phyloP scores from a whole-genome alignment of 2,113 vertebrate genomes.

The Pygoscelis adeliae region DNA sequence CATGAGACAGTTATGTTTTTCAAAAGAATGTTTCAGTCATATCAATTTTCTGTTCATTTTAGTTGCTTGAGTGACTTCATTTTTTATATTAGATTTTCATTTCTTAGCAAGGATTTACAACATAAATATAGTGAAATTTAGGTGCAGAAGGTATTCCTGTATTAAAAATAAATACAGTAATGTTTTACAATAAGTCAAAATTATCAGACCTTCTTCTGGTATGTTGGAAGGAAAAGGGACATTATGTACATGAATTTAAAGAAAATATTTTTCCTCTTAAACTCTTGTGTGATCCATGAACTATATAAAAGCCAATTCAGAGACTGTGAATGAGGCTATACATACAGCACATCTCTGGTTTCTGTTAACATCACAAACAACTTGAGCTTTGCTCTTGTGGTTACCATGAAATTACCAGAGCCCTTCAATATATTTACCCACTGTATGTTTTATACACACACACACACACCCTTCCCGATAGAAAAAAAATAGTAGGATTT shows the following conservation, averaged over 20 bases:
- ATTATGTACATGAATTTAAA: constrained; percentile 66
- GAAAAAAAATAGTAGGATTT: not conserved
- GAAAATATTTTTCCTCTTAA: constrained; percentile 73
- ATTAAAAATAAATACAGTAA: constrained; percentile 43
- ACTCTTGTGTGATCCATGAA: constrained; percentile 65
- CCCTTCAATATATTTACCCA: constrained; percentile 65
- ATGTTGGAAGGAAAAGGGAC: constrained; percentile 52
- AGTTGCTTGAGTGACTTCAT: not conserved
- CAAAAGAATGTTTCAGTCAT: not conserved
- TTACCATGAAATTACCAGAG: constrained; percentile 68
- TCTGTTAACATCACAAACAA: constrained; percentile 73
- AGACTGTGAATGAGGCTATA: constrained; percentile 68
- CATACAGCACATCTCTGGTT: constrained; percentile 70
- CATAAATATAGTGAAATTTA: constrained; percentile 3
- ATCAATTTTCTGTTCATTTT: not conserved
- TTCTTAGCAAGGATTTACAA: not conserved
- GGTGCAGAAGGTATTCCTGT: not conserved
- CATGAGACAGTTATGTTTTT: not conserved
- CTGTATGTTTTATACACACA: constrained; percentile 8
- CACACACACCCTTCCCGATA: not conserved
- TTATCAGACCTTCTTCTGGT: constrained; percentile 46
- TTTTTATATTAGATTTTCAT: not conserved
- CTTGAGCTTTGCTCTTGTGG: constrained; percentile 72
- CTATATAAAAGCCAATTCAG: constrained; percentile 74
- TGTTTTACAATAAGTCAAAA: constrained; percentile 64